phyloP scores from a whole-genome alignment of 1,140 invertebrate species.

The Plutomurus gul region DNA sequence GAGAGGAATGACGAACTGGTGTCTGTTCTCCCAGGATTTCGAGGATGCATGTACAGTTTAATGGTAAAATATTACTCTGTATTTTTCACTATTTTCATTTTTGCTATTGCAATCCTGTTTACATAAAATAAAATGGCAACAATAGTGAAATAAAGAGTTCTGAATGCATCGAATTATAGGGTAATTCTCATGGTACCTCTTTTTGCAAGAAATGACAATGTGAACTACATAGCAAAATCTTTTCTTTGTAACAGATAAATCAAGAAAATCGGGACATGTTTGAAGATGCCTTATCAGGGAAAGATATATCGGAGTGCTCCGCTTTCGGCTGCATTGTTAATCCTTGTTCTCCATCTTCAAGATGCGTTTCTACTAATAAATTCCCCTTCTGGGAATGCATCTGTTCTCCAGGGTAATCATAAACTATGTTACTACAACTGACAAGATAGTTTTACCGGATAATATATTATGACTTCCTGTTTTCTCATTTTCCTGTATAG shows the following conservation, averaged over 20 bases:
- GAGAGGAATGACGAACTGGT: conserved; percentile 43
- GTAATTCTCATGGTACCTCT: too few species aligned
- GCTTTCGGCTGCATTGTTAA: conserved; percentile 49
- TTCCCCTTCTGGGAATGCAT: conserved; percentile 52
- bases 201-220: too few species aligned
- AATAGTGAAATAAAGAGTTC: too few species aligned
- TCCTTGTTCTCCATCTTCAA: conserved; percentile 42
- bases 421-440: not conserved
- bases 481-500: not conserved
- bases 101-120: too few species aligned
- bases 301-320: conserved; percentile 46
- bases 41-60: conserved; percentile 48
- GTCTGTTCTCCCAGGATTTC: conserved; percentile 46
- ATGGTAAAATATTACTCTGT: conserved; percentile 31
- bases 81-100: not conserved
- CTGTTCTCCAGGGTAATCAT: conserved; percentile 46
- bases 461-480: too few species aligned
- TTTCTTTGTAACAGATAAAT: conserved; percentile 38
- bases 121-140: too few species aligned
- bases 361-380: conserved; percentile 35
- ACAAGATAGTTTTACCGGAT: not conserved
- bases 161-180: too few species aligned
- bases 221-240: too few species aligned
- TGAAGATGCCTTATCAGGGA: conserved; percentile 48
- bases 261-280: conserved; percentile 44